Conservation (phyloP, 2,888 invertebrate species). For the Busseola fusca region DNA sequence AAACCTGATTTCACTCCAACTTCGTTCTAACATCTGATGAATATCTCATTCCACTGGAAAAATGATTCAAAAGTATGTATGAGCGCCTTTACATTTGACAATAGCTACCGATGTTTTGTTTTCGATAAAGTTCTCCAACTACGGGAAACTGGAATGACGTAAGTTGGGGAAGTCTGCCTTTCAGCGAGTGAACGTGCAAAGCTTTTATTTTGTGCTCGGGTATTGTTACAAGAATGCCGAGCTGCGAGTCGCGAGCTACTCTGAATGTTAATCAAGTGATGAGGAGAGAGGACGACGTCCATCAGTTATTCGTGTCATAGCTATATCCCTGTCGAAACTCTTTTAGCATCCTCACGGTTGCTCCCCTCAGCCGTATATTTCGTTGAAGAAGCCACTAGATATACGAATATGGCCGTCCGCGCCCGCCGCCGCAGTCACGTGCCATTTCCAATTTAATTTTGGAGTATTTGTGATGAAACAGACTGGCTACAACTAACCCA, state of each 20-base stretch:
- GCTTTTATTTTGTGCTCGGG: conserved; percentile 85
- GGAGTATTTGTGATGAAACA: conserved; percentile 47
- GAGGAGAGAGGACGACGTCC: conserved; percentile 79
- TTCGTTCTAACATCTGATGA: conserved; percentile 66
- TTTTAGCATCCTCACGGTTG: conserved; percentile 67
- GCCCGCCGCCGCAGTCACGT: conserved; percentile 37
- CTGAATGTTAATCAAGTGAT: conserved; percentile 85
- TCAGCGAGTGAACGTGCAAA: conserved; percentile 83
- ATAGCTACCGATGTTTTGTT: conserved; percentile 68
- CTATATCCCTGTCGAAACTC: conserved; percentile 77
- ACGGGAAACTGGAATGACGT: conserved; percentile 75
- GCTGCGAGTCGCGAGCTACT: conserved; percentile 77
- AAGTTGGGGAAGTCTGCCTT: conserved; percentile 81
- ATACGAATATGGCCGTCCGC: conserved; percentile 3
- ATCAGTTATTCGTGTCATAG: conserved; percentile 85
- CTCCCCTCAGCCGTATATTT: conserved; percentile 57
- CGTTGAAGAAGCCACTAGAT: conserved; percentile 23
- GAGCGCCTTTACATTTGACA: conserved; percentile 50
- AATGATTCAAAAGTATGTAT: conserved; percentile 53
- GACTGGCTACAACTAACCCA: conserved; percentile 58
- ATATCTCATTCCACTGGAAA: conserved; percentile 57
- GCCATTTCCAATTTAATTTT: conserved; percentile 57
- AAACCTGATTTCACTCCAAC: conserved; percentile 69
- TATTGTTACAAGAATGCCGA: conserved; percentile 84
- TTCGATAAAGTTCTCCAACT: conserved; percentile 69